Percentiles rank a stretch among this genome's conserved stretches.
Conservation (phyloP, 2,888 invertebrate genomes). For the Mesorhabditis sp. region DNA sequence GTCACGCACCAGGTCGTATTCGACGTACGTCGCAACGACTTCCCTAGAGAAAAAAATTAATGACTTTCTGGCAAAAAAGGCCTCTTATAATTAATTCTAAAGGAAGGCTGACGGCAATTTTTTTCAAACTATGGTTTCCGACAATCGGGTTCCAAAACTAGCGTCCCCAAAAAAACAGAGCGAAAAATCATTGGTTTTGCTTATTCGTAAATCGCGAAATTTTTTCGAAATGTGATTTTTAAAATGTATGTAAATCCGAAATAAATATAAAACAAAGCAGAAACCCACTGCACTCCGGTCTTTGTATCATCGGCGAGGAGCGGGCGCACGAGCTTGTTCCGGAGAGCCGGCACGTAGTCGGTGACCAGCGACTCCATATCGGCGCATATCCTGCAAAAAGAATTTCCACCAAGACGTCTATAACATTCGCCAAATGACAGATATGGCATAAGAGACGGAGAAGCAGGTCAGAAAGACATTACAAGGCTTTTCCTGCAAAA, state of each 20-base stretch:
- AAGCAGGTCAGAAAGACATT: no score
- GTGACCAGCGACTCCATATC: slow-evolving; percentile 40
- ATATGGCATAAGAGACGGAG: no score
- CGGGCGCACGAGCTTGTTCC: slow-evolving; percentile 75
- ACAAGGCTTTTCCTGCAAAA: neutral
- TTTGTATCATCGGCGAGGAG: slow-evolving; percentile 68
- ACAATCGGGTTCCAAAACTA: no score
- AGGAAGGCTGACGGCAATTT: no score
- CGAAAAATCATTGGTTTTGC: no score
- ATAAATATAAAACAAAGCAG: slow-evolving; percentile 7
- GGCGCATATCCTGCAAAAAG: slow-evolving; percentile 45
- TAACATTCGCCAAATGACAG: neutral
- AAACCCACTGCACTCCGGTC: slow-evolving; percentile 39
- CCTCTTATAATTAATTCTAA: no score
- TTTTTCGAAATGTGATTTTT: no score
- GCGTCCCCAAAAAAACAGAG: no score
- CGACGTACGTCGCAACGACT: slow-evolving; percentile 73
- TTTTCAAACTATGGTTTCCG: no score
- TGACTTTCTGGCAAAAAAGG: neutral
- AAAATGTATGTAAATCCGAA: slow-evolving; percentile 31
- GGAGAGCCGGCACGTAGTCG: slow-evolving; percentile 80
- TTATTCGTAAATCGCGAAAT: no score
- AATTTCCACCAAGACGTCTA: neutral
- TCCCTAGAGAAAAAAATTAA: slow-evolving; percentile 34
- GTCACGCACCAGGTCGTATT: slow-evolving; percentile 82